Conservation (phyloP, 2,113 vertebrate genomes). For the Dromiciops gliroides region DNA sequence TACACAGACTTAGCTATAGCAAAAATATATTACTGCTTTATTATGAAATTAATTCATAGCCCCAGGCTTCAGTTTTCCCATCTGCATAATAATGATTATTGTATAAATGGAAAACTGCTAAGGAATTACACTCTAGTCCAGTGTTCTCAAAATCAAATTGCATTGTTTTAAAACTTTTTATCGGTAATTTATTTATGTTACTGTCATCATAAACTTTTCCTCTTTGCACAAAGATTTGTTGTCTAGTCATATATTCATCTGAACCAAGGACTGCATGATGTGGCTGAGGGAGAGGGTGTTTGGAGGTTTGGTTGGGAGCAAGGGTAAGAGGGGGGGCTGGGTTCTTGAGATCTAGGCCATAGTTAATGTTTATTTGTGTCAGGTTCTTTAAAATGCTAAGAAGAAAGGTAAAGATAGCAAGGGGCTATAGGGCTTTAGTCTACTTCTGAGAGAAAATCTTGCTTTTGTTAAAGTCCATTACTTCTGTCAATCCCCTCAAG, state of each 20-base stretch:
- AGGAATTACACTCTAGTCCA: neutral
- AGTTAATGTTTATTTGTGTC: neutral
- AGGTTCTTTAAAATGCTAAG: slow-evolving; percentile 35
- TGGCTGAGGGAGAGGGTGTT: neutral
- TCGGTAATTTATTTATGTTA: neutral
- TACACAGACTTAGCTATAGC: neutral
- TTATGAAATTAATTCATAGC: slow-evolving; percentile 30
- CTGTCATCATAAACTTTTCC: neutral
- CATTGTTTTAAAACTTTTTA: neutral
- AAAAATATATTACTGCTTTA: neutral
- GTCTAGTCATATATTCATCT: neutral
- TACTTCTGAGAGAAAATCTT: slow-evolving; percentile 49
- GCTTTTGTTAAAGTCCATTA: slow-evolving; percentile 50
- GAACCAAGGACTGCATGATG: neutral
- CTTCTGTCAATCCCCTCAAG: slow-evolving; percentile 30
- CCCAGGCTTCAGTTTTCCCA: neutral
- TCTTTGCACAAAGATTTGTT: neutral
- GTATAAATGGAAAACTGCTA: neutral
- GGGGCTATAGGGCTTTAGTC: slow-evolving; percentile 17
- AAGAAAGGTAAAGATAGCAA: slow-evolving; percentile 46
- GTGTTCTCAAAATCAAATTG: neutral
- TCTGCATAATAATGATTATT: slow-evolving; percentile 15
- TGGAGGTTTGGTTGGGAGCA: neutral
- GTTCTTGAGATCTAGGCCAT: neutral
- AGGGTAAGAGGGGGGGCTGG: neutral